phyloP scores from a whole-genome alignment of 2,797 vertebrate genomes.

The Manis pentadactyla region DNA sequence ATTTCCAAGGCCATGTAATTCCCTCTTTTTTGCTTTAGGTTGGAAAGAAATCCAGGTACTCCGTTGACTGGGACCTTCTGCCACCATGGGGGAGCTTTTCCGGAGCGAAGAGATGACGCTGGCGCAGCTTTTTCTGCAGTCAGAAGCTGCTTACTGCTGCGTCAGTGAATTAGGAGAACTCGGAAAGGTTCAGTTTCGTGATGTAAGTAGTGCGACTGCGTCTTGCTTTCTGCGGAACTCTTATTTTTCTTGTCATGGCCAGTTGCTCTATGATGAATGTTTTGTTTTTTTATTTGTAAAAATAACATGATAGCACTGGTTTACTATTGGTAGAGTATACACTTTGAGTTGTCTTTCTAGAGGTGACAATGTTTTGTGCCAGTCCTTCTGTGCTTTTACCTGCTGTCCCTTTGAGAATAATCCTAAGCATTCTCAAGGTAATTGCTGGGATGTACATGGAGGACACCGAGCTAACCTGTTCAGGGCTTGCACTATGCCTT shows the following conservation, averaged over 20 bases:
- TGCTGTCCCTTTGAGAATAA: neutral
- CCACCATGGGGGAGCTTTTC: slow-evolving; percentile 96
- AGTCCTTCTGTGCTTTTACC: neutral
- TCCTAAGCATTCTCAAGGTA: neutral
- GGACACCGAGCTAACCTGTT: neutral
- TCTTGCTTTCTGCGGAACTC: neutral
- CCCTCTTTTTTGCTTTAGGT: slow-evolving; percentile 65
- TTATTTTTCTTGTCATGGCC: neutral
- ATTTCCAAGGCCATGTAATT: slow-evolving; percentile 16
- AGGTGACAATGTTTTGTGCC: neutral
- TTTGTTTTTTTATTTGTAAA: slow-evolving; percentile 59
- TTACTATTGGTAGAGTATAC: neutral
- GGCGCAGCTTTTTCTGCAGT: slow-evolving; percentile 97
- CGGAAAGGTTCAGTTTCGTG: slow-evolving; percentile 98
- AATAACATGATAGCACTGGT: neutral
- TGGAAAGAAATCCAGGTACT: slow-evolving; percentile 51
- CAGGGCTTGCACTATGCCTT: neutral
- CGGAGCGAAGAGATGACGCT: slow-evolving; percentile 98
- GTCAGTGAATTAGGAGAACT: slow-evolving; percentile 98
- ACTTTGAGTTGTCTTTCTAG: slow-evolving; percentile 1
- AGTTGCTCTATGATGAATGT: neutral
- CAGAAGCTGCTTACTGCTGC: slow-evolving; percentile 97
- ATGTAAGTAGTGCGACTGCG: slow-evolving; percentile 90
- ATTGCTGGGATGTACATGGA: neutral
- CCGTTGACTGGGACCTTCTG: neutral